phyloP scores from a whole-genome alignment of 2,113 vertebrate species.

The Australoheros scitulus region DNA sequence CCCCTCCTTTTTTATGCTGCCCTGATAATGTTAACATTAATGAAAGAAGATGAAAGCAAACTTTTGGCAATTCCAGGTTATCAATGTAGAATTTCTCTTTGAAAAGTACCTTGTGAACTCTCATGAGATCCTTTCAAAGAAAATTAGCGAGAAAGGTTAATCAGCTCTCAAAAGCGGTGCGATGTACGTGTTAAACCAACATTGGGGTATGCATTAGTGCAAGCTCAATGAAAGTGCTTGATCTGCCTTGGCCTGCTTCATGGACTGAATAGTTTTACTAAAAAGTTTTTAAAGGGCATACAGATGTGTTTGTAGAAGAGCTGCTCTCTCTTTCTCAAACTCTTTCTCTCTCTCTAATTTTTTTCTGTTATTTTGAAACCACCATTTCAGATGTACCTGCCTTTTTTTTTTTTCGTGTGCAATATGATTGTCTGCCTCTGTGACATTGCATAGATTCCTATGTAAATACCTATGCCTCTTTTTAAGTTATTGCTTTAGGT shows the following conservation, averaged over 20 bases:
- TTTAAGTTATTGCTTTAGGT: slow-evolving; percentile 65
- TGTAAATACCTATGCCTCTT: slow-evolving; percentile 71
- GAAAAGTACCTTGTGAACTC: slow-evolving; percentile 9
- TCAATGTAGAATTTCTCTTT: slow-evolving; percentile 19
- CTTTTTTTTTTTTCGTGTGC: slow-evolving; percentile 65
- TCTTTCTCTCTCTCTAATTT: neutral
- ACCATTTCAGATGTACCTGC: slow-evolving; percentile 65
- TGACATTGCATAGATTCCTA: slow-evolving; percentile 63
- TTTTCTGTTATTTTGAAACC: slow-evolving; percentile 49
- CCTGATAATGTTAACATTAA: neutral
- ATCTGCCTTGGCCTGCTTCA: slow-evolving; percentile 39
- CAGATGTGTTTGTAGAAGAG: slow-evolving; percentile 33
- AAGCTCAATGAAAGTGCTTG: slow-evolving; percentile 9
- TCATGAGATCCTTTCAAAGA: neutral
- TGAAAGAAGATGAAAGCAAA: slow-evolving; percentile 35
- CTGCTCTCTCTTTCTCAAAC: slow-evolving; percentile 10
- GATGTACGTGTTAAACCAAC: slow-evolving; percentile 28
- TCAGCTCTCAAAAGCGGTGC: slow-evolving; percentile 24
- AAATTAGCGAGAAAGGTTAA: slow-evolving; percentile 20
- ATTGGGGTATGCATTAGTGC: slow-evolving; percentile 28
- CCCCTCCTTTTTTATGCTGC: slow-evolving; percentile 21
- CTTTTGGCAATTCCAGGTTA: slow-evolving; percentile 27
- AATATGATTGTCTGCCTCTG: slow-evolving; percentile 72
- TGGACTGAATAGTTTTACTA: slow-evolving; percentile 40
- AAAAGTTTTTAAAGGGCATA: slow-evolving; percentile 52